Percentiles rank a stretch among this genome's conserved stretches.
Conservation (phyloP, 1,140 invertebrate genomes). For the Himalopsyche phryganea region DNA sequence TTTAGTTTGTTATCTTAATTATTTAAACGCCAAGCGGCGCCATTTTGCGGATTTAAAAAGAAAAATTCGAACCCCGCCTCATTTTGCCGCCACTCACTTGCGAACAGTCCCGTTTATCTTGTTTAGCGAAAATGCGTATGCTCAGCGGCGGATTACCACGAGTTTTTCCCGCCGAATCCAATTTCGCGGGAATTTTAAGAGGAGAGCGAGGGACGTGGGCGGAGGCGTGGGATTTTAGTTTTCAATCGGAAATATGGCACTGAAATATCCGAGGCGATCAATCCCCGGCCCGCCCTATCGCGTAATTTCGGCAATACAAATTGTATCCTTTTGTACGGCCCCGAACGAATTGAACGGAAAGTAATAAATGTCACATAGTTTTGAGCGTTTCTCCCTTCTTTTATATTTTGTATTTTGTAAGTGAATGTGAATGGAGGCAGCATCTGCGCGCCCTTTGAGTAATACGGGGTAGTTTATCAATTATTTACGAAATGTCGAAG, state of each 20-base stretch:
- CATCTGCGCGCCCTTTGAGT: background rate
- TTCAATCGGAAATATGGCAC: slow-evolving; percentile 26
- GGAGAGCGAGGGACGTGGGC: too few relatives aligned
- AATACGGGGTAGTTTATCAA: background rate
- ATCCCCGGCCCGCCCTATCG: slow-evolving; percentile 11
- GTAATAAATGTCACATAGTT: background rate
- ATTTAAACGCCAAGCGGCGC: too few relatives aligned
- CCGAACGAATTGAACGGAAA: slow-evolving; percentile 1
- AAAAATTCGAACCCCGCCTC: too few relatives aligned
- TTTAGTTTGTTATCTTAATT: too few relatives aligned
- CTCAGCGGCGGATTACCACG: background rate
- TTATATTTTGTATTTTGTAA: background rate
- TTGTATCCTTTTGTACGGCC: slow-evolving; percentile 13
- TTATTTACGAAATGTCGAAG: background rate
- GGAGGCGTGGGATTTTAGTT: slow-evolving; percentile 5
- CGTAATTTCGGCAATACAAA: slow-evolving; percentile 18
- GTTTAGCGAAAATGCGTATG: background rate
- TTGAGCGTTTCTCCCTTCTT: background rate
- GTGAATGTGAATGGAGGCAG: background rate
- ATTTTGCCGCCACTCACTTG: background rate
- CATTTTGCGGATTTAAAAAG: too few relatives aligned
- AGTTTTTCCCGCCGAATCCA: background rate
- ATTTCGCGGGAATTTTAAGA: background rate
- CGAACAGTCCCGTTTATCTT: background rate
- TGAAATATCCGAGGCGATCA: slow-evolving; percentile 18